Evolutionary conservation across 2,888 invertebrate genomes (phyloP).

Genomic region (Aleiodes alternator): DNA sequence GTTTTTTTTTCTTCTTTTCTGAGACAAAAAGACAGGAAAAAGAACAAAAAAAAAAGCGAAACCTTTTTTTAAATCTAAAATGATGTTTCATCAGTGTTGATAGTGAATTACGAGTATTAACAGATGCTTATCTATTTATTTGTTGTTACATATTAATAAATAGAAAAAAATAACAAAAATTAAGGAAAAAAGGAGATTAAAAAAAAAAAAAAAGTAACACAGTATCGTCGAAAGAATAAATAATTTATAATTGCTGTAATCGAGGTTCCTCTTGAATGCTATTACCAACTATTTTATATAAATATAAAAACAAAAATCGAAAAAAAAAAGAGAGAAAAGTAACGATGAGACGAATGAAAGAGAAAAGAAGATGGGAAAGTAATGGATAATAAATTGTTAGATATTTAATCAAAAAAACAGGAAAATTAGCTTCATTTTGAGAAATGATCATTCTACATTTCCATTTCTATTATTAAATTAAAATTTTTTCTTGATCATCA

Average conservation of each 20-base stretch:
- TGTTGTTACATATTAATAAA: slow-evolving; percentile 73
- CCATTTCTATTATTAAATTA: slow-evolving; percentile 27
- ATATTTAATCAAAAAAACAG: slow-evolving; percentile 57
- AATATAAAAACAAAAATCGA: slow-evolving; percentile 45
- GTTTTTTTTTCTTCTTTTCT: no score
- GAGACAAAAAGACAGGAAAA: slow-evolving; percentile 13
- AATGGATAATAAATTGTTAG: slow-evolving; percentile 67
- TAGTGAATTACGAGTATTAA: slow-evolving; percentile 70
- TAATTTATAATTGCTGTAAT: slow-evolving; percentile 71
- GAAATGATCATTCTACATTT: slow-evolving; percentile 39
- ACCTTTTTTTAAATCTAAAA: slow-evolving; percentile 40
- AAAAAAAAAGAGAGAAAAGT: slow-evolving; percentile 22
- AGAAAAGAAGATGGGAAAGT: slow-evolving; percentile 46
- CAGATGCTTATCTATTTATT: slow-evolving; percentile 74
- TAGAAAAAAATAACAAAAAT: slow-evolving; percentile 61
- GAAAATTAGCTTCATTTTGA: slow-evolving; percentile 39
- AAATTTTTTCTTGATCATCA: slow-evolving; percentile 16
- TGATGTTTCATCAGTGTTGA: slow-evolving; percentile 66
- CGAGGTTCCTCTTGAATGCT: slow-evolving; percentile 68
- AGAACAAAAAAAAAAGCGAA: background rate
- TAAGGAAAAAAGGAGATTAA: slow-evolving; percentile 3
- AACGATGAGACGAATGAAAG: slow-evolving; percentile 48
- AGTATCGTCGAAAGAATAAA: slow-evolving; percentile 68
- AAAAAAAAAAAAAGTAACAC: slow-evolving; percentile 46
- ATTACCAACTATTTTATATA: slow-evolving; percentile 68